phyloP scores from a whole-genome alignment of 2,113 vertebrate species.

The human (Homo sapiens) region DNA sequence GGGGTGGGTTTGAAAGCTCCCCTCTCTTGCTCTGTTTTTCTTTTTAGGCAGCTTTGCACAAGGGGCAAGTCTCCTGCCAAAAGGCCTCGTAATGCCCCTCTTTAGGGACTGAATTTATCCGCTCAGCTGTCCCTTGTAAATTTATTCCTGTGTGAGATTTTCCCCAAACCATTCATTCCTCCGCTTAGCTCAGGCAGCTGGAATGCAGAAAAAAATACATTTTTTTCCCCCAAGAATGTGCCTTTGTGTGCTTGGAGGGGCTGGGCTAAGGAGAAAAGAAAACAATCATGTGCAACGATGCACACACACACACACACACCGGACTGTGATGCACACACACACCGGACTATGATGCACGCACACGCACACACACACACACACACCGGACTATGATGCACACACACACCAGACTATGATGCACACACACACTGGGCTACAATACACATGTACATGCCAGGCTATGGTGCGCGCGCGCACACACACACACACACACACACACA shows the following conservation, averaged over 20 bases:
- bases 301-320: neutral
- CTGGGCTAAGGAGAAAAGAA: slow-evolving; percentile 55
- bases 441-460: too few relatives aligned
- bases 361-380: too few relatives aligned
- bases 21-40: slow-evolving; percentile 73
- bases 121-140: slow-evolving; percentile 90
- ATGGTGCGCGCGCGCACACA: too few relatives aligned
- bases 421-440: too few relatives aligned
- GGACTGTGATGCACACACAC: too few relatives aligned
- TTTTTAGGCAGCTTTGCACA: slow-evolving; percentile 73
- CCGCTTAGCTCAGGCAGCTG: slow-evolving; percentile 82
- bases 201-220: slow-evolving; percentile 81
- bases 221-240: slow-evolving; percentile 80
- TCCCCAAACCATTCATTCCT: slow-evolving; percentile 81
- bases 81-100: slow-evolving; percentile 82
- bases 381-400: too few relatives aligned
- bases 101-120: slow-evolving; percentile 82
- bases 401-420: too few relatives aligned
- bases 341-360: too few relatives aligned
- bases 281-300: neutral
- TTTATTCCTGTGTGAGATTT: slow-evolving; percentile 86
- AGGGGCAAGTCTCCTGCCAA: slow-evolving; percentile 77
- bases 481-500: too few relatives aligned
- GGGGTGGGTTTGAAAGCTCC: slow-evolving; percentile 28
- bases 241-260: slow-evolving; percentile 76